Evolutionary conservation across 2,113 vertebrate genomes (phyloP), one percentile per base, ranked within the genome.

Genomic region (Glareola pratincola): DNA sequence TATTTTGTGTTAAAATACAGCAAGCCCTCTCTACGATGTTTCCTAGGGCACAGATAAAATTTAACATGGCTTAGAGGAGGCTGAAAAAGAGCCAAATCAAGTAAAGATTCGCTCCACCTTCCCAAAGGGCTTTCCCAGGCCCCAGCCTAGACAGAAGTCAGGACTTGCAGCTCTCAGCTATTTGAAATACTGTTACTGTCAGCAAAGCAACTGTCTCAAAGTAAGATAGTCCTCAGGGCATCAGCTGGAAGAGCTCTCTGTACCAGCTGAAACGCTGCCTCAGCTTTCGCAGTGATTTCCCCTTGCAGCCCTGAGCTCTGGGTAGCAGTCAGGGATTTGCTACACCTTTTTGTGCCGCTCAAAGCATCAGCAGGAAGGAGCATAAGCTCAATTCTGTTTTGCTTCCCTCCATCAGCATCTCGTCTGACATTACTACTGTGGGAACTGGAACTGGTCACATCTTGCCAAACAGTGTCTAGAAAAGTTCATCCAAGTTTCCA

Each of bases 121-220:
- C 92, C 91, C 77, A 32, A 92, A 85, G 69, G 51, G 50, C 85
- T 62, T 6, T 50, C 67, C 63, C 24, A 36, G 57, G 45, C 79
- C 62, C 47, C 71, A 77, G 72, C 41, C 83, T n/a, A 77, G 93
- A 18, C 47, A 63, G 41, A 22, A 96, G 68, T 23, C 63, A 82
- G 89, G 54, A 67, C 41, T 67, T 91, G 89, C 80, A 91, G 88
- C 92, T 76, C 88, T 90, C 91, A 90, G 92, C 88, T 85, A 1
- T 91, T 71, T 84, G 89, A 54, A 94, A 92, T 87, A 21, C 45
- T 80, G 57, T 34, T 57, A 47, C 50, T 53, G 85, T 90, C 92
- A 96, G 91, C 96, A 83, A 21, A 95, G 63, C 37, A 39, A 39
- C 37, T 18, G 53, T 54, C 68, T 68, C 47, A 9, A 72, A 67